Conservation (phyloP, 1,140 invertebrate genomes). For the Thereuonema tuberculata region DNA sequence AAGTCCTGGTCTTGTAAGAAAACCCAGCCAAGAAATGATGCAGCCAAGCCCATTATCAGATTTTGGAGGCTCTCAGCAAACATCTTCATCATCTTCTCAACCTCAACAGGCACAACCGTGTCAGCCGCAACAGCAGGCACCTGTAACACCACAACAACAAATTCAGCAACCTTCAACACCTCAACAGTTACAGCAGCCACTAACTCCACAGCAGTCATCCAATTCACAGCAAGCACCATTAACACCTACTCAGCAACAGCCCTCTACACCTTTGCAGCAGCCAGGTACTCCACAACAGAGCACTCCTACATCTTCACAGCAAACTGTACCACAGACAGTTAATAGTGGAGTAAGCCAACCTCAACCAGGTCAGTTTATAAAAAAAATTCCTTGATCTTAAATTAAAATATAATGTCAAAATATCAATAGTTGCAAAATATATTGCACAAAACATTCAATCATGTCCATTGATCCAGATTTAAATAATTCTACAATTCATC, state of each 20-base stretch:
- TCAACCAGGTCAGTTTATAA: too few species aligned
- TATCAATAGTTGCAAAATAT: too few species aligned
- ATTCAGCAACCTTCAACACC: neutral
- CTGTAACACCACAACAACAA: neutral
- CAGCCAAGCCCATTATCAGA: conserved; percentile 2
- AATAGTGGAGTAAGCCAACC: too few species aligned
- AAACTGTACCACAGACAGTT: too few species aligned
- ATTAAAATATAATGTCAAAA: too few species aligned
- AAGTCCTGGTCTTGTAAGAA: conserved; percentile 10
- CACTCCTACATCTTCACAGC: too few species aligned
- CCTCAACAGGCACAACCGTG: neutral
- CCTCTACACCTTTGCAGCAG: neutral
- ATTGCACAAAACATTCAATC: too few species aligned
- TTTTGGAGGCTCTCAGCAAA: neutral
- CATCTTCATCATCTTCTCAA: neutral
- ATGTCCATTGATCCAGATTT: too few species aligned
- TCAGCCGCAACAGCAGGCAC: neutral
- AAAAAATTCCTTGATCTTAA: too few species aligned
- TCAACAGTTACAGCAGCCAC: neutral
- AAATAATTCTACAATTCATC: too few species aligned
- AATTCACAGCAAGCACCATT: neutral
- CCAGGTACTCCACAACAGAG: too few species aligned
- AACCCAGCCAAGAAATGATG: conserved; percentile 17
- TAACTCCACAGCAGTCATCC: neutral
- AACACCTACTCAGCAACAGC: neutral